A percentile compares a stretch with the other conserved stretches of the same genome.
phyloP scores from a whole-genome alignment of 2,113 vertebrate species.

The Crocuta crocuta region DNA sequence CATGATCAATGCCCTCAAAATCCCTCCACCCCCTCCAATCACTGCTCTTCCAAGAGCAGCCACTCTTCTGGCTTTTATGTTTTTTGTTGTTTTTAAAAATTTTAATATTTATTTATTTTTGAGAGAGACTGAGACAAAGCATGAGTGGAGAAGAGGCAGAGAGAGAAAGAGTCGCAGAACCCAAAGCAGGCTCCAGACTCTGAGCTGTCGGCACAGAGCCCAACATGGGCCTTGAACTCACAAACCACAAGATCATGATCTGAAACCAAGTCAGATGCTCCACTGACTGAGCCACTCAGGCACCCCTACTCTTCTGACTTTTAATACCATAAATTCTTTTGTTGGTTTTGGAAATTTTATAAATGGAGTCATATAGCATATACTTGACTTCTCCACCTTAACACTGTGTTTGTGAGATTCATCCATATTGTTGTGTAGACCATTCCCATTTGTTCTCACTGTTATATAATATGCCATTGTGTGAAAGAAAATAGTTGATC shows the following conservation, averaged over 20 bases:
- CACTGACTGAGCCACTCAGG: too few species aligned
- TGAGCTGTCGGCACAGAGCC: too few species aligned
- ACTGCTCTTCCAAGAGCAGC: neutral
- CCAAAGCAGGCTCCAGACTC: too few species aligned
- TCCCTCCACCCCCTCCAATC: neutral
- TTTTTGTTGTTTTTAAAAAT: too few species aligned
- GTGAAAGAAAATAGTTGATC: neutral
- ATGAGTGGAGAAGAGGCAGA: too few species aligned
- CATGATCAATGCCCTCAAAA: neutral
- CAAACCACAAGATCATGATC: too few species aligned
- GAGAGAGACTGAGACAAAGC: too few species aligned
- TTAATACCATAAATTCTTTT: neutral
- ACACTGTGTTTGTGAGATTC: neutral
- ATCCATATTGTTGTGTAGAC: neutral
- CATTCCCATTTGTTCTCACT: neutral
- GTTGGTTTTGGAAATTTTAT: neutral
- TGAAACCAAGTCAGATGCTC: too few species aligned
- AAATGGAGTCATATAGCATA: neutral
- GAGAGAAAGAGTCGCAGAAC: too few species aligned
- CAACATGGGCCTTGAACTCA: too few species aligned
- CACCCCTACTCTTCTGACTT: neutral
- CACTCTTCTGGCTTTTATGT: neutral
- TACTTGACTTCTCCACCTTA: neutral
- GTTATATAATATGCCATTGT: neutral
- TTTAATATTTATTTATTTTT: too few species aligned